Evolutionary conservation across 2,797 vertebrate genomes (phyloP).

Genomic region (Vultur gryphus): DNA sequence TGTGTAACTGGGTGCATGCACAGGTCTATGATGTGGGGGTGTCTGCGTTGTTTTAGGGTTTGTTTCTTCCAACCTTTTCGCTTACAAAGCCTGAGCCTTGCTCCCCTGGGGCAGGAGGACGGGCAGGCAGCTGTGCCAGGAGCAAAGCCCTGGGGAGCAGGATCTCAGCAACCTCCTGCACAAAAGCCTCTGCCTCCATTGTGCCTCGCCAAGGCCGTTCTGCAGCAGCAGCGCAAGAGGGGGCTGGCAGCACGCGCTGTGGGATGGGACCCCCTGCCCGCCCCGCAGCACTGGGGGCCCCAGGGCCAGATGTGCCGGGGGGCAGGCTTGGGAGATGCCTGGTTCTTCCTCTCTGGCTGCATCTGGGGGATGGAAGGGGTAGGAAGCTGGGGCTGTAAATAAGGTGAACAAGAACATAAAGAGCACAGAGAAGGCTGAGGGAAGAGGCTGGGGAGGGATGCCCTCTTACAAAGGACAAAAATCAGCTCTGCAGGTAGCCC

Average conservation of each 20-base stretch:
- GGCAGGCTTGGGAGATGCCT: not conserved
- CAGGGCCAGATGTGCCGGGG: not conserved
- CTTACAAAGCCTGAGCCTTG: not conserved
- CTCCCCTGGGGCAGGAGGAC: not conserved
- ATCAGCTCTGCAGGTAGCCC: not conserved
- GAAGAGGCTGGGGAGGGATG: not conserved
- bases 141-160: not conserved
- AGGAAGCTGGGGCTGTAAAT: not conserved
- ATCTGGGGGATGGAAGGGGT: not conserved
- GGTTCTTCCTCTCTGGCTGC: not conserved
- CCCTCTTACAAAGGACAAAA: not conserved
- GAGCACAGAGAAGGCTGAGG: not conserved
- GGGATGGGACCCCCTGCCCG: not conserved
- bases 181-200: not conserved
- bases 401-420: not conserved
- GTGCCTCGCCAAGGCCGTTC: not conserved
- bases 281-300: not conserved
- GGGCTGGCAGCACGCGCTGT: constrained; percentile 15
- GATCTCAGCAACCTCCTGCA: not conserved
- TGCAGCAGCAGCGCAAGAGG: constrained; percentile 21
- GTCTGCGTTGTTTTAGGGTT: not conserved
- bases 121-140: too few relatives aligned
- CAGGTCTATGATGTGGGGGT: rapidly evolving
- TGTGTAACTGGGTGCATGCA: not conserved
- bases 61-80: not conserved